Base-by-base conservation (phyloP, 2,113 vertebrate genomes). In the Reinhardtius hippoglossoides region DNA sequence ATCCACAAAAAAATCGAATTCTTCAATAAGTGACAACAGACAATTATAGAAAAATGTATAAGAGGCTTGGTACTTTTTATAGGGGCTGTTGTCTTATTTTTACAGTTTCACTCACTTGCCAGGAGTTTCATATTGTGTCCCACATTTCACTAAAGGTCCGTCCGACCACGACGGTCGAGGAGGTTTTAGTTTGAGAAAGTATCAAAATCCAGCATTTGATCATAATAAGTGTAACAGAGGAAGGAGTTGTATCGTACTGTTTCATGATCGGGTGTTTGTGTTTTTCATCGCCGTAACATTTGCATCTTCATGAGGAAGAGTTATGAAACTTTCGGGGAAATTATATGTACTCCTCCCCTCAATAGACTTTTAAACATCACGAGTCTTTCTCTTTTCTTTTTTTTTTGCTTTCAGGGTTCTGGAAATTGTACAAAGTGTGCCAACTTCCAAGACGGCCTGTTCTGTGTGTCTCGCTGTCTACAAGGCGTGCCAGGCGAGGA, bases 401-500 rank as follows among this genome's bases (percentile, higher is more conserved):
- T 46, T 58, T 66, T 71, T n/a, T 15, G 5, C 79, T 88, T 89
- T 35, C 91, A 99, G 98, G 96, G 96, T 23, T 94, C 96, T 0
- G 94, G 94, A 84, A 92, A 91, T 55, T 99, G 98, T n/a, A 82
- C 89, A 0, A 92, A 94, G 78, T 99, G 98, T 84, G 95, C 96
- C 65, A 96, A 97, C 90, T 96, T 93, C 71, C 94, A 91, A 37
- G 98, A 99, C 0, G 97, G 97, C 2, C 95, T 95, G 1, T 96
- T 96, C 85, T 99, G 98, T 0, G 96, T 99, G 74, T 88, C 93
- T 15, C 92, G 95, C 64, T 99, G 98, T 79, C 96, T 97, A 0
- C 94, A 96, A 0, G 97, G 97, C 0, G 80, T 98, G 68, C 91
- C 95, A 23, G 97, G 96, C 0, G 95, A 97, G 80, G 96, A 96